Conservation (phyloP, 2,113 vertebrate species). For the Vidua macroura region DNA sequence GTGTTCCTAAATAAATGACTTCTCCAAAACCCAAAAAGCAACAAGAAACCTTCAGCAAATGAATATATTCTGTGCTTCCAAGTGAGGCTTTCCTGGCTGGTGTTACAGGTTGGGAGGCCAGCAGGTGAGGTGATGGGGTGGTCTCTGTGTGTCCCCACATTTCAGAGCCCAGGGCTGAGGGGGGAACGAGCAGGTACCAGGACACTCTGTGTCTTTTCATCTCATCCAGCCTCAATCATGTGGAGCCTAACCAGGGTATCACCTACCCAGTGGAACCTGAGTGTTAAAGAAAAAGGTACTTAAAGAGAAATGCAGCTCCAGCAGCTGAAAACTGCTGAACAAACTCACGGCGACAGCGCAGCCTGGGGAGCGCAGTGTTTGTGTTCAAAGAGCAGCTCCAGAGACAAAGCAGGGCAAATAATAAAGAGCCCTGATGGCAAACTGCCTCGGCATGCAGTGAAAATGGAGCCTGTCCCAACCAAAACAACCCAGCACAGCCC, state of each 20-base stretch:
- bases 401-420: conserved; percentile 37
- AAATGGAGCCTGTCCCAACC: conserved; percentile 16
- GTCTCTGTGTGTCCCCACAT: neutral
- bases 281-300: neutral
- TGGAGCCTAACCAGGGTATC: neutral
- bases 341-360: neutral
- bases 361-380: neutral
- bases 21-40: neutral
- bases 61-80: neutral
- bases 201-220: accelerated
- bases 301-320: neutral
- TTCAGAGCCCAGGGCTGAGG: neutral
- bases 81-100: neutral
- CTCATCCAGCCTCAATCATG: neutral
- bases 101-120: neutral
- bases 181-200: accelerated
- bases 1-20: neutral
- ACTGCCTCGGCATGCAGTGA: conserved; percentile 18
- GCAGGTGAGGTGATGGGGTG: neutral
- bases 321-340: neutral
- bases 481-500: neutral
- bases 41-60: neutral
- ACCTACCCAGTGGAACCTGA: neutral
- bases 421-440: conserved; percentile 27
- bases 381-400: conserved; percentile 34